phyloP scores from a whole-genome alignment of 2,113 vertebrate species.

The Donacobius atricapilla region DNA sequence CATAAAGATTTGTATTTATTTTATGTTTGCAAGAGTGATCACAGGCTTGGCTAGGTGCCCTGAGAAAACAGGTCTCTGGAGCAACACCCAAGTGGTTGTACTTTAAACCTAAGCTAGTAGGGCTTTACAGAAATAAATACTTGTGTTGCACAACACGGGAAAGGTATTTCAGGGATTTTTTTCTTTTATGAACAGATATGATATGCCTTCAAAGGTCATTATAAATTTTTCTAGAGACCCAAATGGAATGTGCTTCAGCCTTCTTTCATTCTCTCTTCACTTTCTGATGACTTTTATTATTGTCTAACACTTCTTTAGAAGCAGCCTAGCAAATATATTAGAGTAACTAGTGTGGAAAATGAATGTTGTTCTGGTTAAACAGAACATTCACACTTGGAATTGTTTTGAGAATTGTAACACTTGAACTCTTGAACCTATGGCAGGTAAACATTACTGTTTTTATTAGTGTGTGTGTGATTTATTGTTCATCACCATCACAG shows the following conservation, averaged over 20 bases:
- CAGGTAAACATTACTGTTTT: neutral
- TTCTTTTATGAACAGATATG: neutral
- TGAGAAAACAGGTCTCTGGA: neutral
- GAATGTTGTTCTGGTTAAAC: neutral
- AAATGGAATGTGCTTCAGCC: neutral
- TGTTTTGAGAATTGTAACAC: neutral
- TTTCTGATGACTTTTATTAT: neutral
- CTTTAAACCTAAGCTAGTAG: neutral
- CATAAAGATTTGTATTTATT: neutral
- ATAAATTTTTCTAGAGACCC: neutral
- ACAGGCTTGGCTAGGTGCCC: neutral
- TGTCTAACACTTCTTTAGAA: neutral
- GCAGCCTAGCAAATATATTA: neutral
- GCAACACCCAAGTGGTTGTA: neutral
- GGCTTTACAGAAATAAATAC: neutral
- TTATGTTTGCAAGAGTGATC: neutral
- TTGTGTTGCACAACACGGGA: neutral
- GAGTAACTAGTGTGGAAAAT: neutral
- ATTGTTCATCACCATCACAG: neutral
- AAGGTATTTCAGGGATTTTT: neutral
- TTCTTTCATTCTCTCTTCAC: neutral
- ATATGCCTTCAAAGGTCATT: neutral
- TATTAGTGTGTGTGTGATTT: neutral
- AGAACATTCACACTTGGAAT: neutral
- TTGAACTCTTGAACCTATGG: neutral